These are phyloP conservation scores for Clostera curtula DNA, from an alignment of 2,888 invertebrate species.

Conservation along the genomic window DNA sequence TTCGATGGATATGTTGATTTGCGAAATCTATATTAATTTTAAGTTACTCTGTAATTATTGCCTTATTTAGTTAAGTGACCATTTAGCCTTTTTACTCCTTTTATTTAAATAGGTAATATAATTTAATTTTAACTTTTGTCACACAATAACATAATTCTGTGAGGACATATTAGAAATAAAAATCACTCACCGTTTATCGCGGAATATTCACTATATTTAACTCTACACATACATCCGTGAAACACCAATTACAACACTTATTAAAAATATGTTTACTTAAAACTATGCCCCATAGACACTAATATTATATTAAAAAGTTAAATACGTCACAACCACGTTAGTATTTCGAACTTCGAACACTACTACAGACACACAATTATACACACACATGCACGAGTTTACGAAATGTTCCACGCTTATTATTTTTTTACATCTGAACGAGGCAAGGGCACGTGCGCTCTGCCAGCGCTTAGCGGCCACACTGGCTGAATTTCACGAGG, in stretches of 20 bases:
- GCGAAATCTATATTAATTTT: too few species aligned
- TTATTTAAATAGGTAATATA: too few species aligned
- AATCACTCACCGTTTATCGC: too few species aligned
- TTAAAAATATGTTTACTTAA: not conserved
- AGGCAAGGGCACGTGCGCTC: slow-evolving; percentile 20
- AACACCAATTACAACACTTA: not conserved
- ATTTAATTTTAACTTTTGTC: too few species aligned
- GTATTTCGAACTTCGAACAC: slow-evolving; percentile 16
- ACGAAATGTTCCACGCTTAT: slow-evolving; percentile 20
- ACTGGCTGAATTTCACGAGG: slow-evolving; percentile 29
- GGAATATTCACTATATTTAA: not conserved
- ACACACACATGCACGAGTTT: slow-evolving; percentile 27
- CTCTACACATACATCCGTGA: not conserved
- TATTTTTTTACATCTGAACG: slow-evolving; percentile 5
- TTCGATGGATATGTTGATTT: too few species aligned
- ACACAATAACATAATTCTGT: too few species aligned
- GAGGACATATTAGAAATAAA: too few species aligned
- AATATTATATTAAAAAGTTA: slow-evolving; percentile 9
- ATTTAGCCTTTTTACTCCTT: too few species aligned
- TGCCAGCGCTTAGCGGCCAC: slow-evolving; percentile 22
- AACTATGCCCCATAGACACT: slow-evolving; percentile 8
- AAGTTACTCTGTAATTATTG: too few species aligned
- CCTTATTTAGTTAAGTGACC: too few species aligned
- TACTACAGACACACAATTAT: slow-evolving; percentile 7
- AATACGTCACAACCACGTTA: slow-evolving; percentile 33